These are phyloP conservation scores for Ammodytes dubius DNA, from an alignment of 2,113 vertebrate genomes.

Conservation along the genomic window DNA sequence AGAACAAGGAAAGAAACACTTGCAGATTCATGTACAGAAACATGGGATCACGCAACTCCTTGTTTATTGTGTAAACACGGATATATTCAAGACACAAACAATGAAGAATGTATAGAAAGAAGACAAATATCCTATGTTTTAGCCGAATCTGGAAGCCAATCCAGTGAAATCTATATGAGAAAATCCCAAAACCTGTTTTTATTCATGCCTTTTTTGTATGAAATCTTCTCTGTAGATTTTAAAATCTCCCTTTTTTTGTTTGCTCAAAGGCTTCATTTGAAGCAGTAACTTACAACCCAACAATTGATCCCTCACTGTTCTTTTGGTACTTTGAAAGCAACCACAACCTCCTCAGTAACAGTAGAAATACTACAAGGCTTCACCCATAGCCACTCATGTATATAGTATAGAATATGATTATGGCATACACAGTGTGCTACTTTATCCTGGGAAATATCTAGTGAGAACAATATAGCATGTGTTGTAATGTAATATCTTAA, in stretches of 20 bases:
- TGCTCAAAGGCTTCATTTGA: conserved; percentile 18
- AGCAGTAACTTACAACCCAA: background rate
- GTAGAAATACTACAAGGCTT: conserved; percentile 25
- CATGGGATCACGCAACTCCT: conserved; percentile 16
- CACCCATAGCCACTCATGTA: conserved; percentile 43
- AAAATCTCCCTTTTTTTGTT: conserved; percentile 8
- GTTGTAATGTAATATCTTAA: conserved; percentile 46
- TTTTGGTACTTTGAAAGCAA: conserved; percentile 20
- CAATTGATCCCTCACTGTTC: conserved; percentile 2
- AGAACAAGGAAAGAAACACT: conserved; percentile 26
- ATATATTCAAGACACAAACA: conserved; percentile 48
- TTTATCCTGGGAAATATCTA: conserved; percentile 49
- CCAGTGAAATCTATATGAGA: conserved; percentile 19
- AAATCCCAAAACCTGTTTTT: conserved; percentile 21
- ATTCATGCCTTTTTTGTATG: conserved; percentile 17
- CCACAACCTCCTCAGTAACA: conserved; percentile 38
- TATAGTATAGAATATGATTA: conserved; percentile 37
- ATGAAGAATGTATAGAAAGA: conserved; percentile 75
- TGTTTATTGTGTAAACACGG: conserved; percentile 12
- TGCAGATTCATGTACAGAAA: conserved; percentile 25
- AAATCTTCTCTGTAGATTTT: conserved; percentile 12
- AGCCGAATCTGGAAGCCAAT: conserved; percentile 16
- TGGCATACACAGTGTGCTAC: conserved; percentile 51
- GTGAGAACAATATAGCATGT: conserved; percentile 53
- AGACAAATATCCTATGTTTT: conserved; percentile 42